phyloP scores from a whole-genome alignment of 2,113 vertebrate species.

The Sigmodon hispidus region DNA sequence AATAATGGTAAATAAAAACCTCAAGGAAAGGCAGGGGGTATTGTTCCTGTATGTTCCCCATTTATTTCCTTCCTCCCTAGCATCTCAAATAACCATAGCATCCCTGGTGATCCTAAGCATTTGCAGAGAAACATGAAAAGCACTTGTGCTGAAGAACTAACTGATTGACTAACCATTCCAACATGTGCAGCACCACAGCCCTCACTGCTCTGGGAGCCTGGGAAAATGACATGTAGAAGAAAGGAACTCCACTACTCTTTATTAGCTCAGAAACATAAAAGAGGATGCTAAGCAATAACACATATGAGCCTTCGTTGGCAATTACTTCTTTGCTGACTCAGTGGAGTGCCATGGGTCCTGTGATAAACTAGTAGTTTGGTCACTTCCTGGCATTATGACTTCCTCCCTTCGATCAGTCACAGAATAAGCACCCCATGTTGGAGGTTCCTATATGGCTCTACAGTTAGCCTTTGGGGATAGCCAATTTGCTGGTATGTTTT shows the following conservation, averaged over 20 bases:
- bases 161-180: slow-evolving; percentile 64
- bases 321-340: slow-evolving; percentile 58
- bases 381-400: slow-evolving; percentile 42
- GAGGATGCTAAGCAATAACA: slow-evolving; percentile 53
- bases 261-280: slow-evolving; percentile 61
- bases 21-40: neutral
- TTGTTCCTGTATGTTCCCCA: neutral
- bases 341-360: neutral
- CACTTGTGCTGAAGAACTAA: slow-evolving; percentile 24
- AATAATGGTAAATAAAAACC: slow-evolving; percentile 54
- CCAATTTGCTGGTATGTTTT: neutral
- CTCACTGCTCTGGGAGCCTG: neutral
- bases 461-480: neutral
- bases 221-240: neutral
- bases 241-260: slow-evolving; percentile 1
- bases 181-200: neutral
- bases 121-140: slow-evolving; percentile 52
- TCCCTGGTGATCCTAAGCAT: slow-evolving; percentile 46
- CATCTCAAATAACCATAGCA: slow-evolving; percentile 49
- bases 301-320: slow-evolving; percentile 50
- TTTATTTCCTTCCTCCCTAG: slow-evolving; percentile 34
- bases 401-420: slow-evolving; percentile 55
- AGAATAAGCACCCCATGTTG: slow-evolving; percentile 21
- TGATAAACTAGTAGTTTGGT: slow-evolving; percentile 36
- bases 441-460: neutral